Evolutionary conservation across 2,888 invertebrate genomes (phyloP), one percentile per base, ranked within the genome.

Genomic region (Doris montereyensis): DNA sequence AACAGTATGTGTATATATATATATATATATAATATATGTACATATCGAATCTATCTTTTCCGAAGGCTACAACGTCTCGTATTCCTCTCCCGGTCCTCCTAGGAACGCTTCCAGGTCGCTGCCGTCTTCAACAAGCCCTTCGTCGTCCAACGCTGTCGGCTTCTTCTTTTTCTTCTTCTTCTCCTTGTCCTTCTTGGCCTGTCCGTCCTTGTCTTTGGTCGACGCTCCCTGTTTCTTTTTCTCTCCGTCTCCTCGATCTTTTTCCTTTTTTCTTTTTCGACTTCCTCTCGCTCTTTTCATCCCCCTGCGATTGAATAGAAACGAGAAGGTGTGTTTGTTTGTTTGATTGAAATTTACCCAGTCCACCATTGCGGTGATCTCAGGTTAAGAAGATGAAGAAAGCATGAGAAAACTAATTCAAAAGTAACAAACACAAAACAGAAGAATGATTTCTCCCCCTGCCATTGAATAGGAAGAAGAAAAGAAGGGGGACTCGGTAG

Each of bases 61-160:
- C n/a, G n/a, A n/a, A n/a, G 60, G 79, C 81, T 82, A 87, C 32
- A 86, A 83, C 10, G 85, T 82, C 78, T 87, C 86, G 77, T 87
- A 88, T n/a, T 79, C 84, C 17, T 85, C 86, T 13, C 84, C 83
- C 2, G 85, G 81, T 74, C 86, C 85, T 32, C 85, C 85, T n/a
- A 89, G 82, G 76, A 89, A 89, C 60, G 86, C 85, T 80, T 89
- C 89, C 58, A 89, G 81, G 67, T 86, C 87, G 73, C 86, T 85
- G 75, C 84, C 85, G 10, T 82, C 84, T 60, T 86, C 84, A 26
- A 83, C 79, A 1, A 84, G 85, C 32, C 83, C 83, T 4, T 83
- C 83, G 60, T 83, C 82, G 60, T 84, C 85, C 72, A 85, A 83
- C 28, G 81, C 76, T 73, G 81, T 83, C 71, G 81, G 82, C 60